Evolutionary conservation across 2,113 vertebrate genomes (phyloP).

Genomic region (Rafetus swinhoei): DNA sequence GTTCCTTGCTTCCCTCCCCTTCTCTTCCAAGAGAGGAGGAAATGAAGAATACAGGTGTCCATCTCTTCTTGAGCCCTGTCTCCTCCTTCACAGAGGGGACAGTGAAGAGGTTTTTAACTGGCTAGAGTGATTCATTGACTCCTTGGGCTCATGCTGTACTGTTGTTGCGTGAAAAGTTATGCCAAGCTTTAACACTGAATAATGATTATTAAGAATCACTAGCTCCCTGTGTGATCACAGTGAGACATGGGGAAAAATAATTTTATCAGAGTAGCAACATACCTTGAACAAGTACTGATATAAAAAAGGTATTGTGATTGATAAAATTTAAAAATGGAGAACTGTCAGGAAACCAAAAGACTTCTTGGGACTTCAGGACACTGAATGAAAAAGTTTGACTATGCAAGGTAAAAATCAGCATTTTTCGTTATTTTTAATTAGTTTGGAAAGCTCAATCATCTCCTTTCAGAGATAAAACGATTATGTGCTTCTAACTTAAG

Average conservation of each 20-base stretch:
- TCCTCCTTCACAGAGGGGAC: accelerated
- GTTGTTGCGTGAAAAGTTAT: background rate
- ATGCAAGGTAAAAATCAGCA: background rate
- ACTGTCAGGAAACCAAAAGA: background rate
- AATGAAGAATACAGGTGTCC: background rate
- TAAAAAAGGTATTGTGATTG: background rate
- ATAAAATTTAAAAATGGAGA: background rate
- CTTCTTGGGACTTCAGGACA: background rate
- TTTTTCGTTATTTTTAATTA: accelerated
- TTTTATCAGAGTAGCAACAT: background rate
- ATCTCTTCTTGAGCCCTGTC: background rate
- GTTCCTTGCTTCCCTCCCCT: background rate
- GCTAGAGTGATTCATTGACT: background rate
- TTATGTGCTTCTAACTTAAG: background rate
- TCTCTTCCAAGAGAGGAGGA: background rate
- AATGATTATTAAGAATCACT: no score
- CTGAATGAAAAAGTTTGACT: background rate
- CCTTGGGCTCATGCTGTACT: background rate
- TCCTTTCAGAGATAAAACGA: background rate
- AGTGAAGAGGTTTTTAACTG: background rate
- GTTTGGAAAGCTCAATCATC: background rate
- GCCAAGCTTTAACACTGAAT: background rate
- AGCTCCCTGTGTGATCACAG: background rate
- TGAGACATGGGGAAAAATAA: background rate
- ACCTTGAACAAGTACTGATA: background rate